phyloP scores from a whole-genome alignment of 2,113 vertebrate species.

The Eolophus roseicapilla region DNA sequence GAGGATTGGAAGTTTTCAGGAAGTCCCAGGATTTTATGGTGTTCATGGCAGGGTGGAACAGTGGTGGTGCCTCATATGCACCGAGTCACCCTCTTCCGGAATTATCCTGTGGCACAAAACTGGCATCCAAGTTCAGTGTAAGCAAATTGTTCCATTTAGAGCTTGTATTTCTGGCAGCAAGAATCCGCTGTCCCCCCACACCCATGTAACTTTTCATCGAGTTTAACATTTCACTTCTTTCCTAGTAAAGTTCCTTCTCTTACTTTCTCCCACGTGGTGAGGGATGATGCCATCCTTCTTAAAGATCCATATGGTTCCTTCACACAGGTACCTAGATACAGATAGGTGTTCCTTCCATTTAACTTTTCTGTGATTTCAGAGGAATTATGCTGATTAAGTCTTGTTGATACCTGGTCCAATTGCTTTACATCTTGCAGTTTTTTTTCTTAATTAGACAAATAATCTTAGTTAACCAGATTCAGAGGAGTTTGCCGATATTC shows the following conservation, averaged over 20 bases:
- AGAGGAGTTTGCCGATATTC: neutral
- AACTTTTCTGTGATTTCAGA: neutral
- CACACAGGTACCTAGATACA: neutral
- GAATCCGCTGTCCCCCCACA: neutral
- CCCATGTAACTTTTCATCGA: neutral
- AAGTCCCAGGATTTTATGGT: neutral
- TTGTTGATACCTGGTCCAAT: neutral
- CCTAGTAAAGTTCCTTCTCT: neutral
- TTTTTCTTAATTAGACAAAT: neutral
- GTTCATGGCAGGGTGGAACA: neutral
- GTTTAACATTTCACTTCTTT: neutral
- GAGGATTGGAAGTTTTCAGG: neutral
- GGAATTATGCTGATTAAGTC: neutral
- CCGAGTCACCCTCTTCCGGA: neutral
- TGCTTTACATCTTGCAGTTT: neutral
- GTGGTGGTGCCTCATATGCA: fast-evolving
- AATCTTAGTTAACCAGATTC: neutral
- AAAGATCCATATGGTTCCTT: fast-evolving
- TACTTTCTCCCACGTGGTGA: neutral
- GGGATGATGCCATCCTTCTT: neutral
- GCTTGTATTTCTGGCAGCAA: neutral
- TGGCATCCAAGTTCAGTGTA: neutral
- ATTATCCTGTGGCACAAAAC: neutral
- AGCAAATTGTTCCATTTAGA: neutral
- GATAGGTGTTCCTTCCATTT: neutral